phyloP scores from a whole-genome alignment of 1,140 invertebrate species.

The Drosophila azteca region DNA sequence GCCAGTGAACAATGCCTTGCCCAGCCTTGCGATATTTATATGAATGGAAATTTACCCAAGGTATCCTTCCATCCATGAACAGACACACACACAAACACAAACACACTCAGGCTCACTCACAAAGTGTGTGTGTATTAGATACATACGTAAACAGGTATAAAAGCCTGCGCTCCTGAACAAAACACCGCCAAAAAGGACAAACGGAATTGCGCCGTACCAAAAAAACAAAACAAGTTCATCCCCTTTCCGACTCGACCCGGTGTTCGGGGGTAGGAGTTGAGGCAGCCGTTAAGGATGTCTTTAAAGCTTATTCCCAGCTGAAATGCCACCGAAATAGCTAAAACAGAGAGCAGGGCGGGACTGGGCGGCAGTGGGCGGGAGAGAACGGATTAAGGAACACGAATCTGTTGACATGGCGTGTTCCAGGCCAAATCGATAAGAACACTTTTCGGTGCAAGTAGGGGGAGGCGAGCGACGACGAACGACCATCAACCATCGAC shows the following conservation, averaged over 20 bases:
- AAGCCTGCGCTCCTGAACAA: conserved; percentile 47
- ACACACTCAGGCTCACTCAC: no score
- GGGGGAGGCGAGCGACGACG: no score
- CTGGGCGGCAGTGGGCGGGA: conserved; percentile 11
- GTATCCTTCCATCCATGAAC: conserved; percentile 6
- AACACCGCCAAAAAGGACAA: conserved; percentile 56
- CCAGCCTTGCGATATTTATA: conserved; percentile 8
- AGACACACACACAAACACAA: conserved; percentile 9
- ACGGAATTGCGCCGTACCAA: conserved; percentile 69
- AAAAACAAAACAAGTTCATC: conserved; percentile 48
- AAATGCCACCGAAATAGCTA: conserved; percentile 34
- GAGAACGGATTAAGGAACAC: conserved; percentile 5
- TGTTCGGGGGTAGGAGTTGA: background rate
- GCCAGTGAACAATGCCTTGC: conserved; percentile 27
- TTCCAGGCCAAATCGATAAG: conserved; percentile 63
- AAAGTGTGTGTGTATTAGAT: background rate
- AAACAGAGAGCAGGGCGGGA: background rate
- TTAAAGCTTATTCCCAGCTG: conserved; percentile 52
- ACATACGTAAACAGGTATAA: conserved; percentile 29
- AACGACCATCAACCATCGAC: no score
- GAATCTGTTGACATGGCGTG: conserved; percentile 55
- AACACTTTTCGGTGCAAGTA: background rate
- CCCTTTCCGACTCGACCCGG: conserved; percentile 21
- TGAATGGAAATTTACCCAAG: conserved; percentile 53
- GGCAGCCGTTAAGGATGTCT: background rate